Percentiles rank a stretch among this genome's conserved stretches.
Conservation (phyloP, 92 coral and sea anemone genomes). For the Zoanthus sociatus region DNA sequence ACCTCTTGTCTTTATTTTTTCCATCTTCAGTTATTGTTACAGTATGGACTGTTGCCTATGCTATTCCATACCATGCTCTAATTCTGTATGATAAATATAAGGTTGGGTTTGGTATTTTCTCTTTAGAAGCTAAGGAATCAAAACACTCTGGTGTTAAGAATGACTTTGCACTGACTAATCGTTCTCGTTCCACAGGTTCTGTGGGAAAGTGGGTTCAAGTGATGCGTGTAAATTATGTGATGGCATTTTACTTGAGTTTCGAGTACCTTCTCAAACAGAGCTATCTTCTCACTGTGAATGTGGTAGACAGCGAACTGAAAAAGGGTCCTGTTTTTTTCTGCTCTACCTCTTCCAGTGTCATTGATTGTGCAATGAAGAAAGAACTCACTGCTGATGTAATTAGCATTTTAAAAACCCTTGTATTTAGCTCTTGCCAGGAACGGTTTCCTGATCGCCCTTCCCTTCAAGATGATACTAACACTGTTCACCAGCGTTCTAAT, state of each 20-base stretch:
- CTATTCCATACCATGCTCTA: constrained; percentile 69
- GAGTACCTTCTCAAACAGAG: neutral
- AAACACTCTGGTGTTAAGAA: constrained; percentile 67
- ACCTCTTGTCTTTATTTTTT: constrained; percentile 55
- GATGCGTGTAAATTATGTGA: constrained; percentile 70
- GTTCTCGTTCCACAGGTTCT: constrained; percentile 52
- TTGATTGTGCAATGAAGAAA: constrained; percentile 4
- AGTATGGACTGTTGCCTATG: constrained; percentile 71
- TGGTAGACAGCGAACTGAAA: neutral
- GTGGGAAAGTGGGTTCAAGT: constrained; percentile 70
- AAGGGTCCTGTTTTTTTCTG: neutral
- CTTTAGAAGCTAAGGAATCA: constrained; percentile 68
- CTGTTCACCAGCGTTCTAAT: neutral
- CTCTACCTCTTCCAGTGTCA: neutral
- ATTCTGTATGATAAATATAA: constrained; percentile 57
- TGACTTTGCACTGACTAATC: constrained; percentile 51
- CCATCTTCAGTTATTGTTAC: constrained; percentile 44
- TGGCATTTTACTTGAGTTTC: constrained; percentile 57
- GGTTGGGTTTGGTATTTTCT: constrained; percentile 61
- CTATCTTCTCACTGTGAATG: constrained; percentile 2
- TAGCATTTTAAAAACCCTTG: constrained; percentile 1
- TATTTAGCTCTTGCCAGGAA: constrained; percentile 16
- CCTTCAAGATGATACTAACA: neutral
- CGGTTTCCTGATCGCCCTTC: neutral
- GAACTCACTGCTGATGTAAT: constrained; percentile 10